Evolutionary conservation across 1,140 invertebrate genomes (phyloP), one percentile per base, ranked within the genome.

Genomic region (Neomicropteryx cornuta): DNA sequence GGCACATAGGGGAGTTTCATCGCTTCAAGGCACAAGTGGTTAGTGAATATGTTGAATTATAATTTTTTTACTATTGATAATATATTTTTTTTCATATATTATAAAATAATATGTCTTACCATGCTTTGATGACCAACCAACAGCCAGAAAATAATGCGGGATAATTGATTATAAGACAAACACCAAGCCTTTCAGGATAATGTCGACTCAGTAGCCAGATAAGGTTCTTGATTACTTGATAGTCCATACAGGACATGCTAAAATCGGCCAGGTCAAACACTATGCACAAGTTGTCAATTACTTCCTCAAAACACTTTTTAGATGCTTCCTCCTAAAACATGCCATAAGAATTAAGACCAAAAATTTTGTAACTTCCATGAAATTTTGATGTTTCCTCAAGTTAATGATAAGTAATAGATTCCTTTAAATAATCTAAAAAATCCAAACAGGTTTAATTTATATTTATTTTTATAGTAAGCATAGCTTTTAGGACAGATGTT

Each of bases 201-300:
- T 83, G 79, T 42, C 74, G 71, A 44, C 77, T 77, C 3, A 83
- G 62, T 16, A 83, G 56, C 79, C 80, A 83, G 30, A 85, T 83
- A 14, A 85, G 55, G 49, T 83, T 83, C 54, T 83, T 82, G 1
- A 83, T 70, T 36, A 83, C 66, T 54, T 81, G 79, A 53, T 83
- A 83, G 48, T 84, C 80, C 81, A 83, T 83, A 50, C 77, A 81
- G 14, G 66, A 72, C 20, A 82, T 56, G 24, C 76, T 79, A 51
- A 85, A 83, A 39, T 77, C 76, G 36, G 75, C 73, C 36, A 85
- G 50, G 51, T 85, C 81, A 61, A 85, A 83, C 18, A 85, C 74
- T 48, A 83, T 82, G 50, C 81, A 83, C 3, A 84, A 52, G 50
- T 80, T 82, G 55, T 84, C 81, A n/a, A 81, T 70, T 2, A 84